These are phyloP conservation scores for Oryzias dopingdopingensis DNA, from an alignment of 2,797 vertebrate species.

Conservation along the genomic window DNA sequence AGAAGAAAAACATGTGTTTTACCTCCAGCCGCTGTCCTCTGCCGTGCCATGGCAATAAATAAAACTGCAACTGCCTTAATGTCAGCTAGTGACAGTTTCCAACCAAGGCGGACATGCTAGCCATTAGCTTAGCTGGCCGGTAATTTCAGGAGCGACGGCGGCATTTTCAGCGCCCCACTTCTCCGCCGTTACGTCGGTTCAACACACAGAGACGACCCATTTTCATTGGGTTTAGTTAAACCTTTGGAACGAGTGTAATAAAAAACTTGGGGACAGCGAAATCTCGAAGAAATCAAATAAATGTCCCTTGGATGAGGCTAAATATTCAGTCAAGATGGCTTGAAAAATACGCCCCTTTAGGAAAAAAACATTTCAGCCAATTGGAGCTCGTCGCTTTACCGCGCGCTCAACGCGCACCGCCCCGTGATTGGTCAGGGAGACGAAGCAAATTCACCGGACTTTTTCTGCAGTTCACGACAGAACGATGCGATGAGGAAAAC, in stretches of 20 bases:
- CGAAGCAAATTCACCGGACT: slow-evolving; percentile 32
- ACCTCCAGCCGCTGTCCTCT: slow-evolving; percentile 60
- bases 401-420: slow-evolving; percentile 64
- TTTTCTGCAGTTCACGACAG: not conserved
- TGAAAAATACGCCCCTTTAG: slow-evolving; percentile 81
- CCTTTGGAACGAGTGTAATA: slow-evolving; percentile 40
- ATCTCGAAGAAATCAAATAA: slow-evolving; percentile 70
- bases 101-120: slow-evolving; percentile 74
- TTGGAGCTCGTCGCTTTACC: slow-evolving; percentile 37
- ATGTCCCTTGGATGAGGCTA: slow-evolving; percentile 74
- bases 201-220: slow-evolving; percentile 41
- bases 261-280: slow-evolving; percentile 31
- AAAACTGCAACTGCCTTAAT: slow-evolving; percentile 57
- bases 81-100: slow-evolving; percentile 70
- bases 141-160: slow-evolving; percentile 74
- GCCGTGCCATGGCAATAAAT: slow-evolving; percentile 45
- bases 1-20: slow-evolving; percentile 32
- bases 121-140: slow-evolving; percentile 75
- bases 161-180: slow-evolving; percentile 69
- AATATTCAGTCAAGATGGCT: slow-evolving; percentile 82
- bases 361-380: slow-evolving; percentile 65
- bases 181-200: slow-evolving; percentile 48
- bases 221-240: slow-evolving; percentile 51
- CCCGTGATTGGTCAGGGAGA: slow-evolving; percentile 54
- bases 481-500: slow-evolving; percentile 61